These are phyloP conservation scores for Anhinga rufa DNA, from an alignment of 2,113 vertebrate genomes.

Conservation along the genomic window DNA sequence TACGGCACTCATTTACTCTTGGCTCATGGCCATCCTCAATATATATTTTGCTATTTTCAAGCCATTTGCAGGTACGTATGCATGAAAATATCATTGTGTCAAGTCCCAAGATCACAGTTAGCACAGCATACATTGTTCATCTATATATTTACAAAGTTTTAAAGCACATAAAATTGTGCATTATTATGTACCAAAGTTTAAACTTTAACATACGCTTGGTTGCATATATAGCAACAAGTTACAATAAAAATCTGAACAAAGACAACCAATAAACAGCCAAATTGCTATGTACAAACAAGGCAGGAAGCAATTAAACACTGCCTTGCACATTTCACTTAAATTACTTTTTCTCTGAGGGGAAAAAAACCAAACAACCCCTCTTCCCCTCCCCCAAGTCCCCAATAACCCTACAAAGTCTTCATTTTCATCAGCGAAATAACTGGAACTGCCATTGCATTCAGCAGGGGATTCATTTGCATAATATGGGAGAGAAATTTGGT, in stretches of 20 bases:
- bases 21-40: constrained; percentile 45
- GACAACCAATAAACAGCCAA: constrained; percentile 72
- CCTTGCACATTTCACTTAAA: constrained; percentile 60
- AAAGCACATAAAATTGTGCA: constrained; percentile 80
- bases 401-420: neutral
- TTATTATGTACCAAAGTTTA: constrained; percentile 65
- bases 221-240: constrained; percentile 72
- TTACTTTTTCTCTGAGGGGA: constrained; percentile 61
- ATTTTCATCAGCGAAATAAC: neutral
- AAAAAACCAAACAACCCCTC: neutral
- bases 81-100: constrained; percentile 70
- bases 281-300: constrained; percentile 74
- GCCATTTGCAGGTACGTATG: constrained; percentile 68
- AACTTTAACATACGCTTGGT: constrained; percentile 65
- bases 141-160: constrained; percentile 69
- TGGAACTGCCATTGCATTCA: neutral
- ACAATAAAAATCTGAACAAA: constrained; percentile 73
- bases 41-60: constrained; percentile 69
- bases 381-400: constrained; percentile 3
- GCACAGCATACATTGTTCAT: constrained; percentile 61
- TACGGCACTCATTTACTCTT: constrained; percentile 57
- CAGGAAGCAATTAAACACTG: constrained; percentile 69
- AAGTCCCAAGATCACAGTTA: constrained; percentile 65
- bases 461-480: neutral
- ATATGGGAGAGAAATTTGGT: neutral